These are phyloP conservation scores for Callosobruchus maculatus DNA, from an alignment of 2,888 invertebrate genomes.

Conservation along the genomic window DNA sequence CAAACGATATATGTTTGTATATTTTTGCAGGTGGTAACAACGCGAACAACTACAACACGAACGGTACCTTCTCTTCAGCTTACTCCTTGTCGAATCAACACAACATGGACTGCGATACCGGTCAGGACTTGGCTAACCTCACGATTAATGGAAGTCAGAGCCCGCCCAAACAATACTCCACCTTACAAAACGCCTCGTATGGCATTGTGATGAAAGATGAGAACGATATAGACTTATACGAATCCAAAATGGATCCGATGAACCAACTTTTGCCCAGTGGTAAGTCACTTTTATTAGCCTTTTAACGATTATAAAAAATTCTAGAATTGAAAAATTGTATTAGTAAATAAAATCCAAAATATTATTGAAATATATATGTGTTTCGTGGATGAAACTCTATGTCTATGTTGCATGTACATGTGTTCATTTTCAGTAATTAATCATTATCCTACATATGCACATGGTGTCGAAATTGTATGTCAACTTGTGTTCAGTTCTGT, in stretches of 20 bases:
- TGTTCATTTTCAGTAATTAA: too few species aligned
- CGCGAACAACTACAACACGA: slow-evolving; percentile 64
- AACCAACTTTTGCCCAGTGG: slow-evolving; percentile 57
- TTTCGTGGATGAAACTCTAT: too few species aligned
- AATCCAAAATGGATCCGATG: slow-evolving; percentile 67
- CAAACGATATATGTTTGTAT: too few species aligned
- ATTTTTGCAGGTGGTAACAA: slow-evolving; percentile 57
- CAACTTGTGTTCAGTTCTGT: too few species aligned
- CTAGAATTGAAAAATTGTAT: too few species aligned
- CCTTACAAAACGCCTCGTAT: slow-evolving; percentile 78
- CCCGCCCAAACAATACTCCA: slow-evolving; percentile 63
- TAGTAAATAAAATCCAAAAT: too few species aligned
- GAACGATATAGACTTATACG: slow-evolving; percentile 71
- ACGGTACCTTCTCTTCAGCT: slow-evolving; percentile 61
- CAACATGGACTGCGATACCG: slow-evolving; percentile 74
- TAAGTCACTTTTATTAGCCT: background rate
- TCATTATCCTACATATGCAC: too few species aligned
- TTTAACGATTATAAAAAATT: too few species aligned
- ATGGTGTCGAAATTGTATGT: too few species aligned
- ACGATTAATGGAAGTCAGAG: slow-evolving; percentile 52
- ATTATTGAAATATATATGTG: too few species aligned
- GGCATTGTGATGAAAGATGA: slow-evolving; percentile 69
- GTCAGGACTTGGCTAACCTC: slow-evolving; percentile 56
- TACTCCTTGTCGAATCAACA: slow-evolving; percentile 67
- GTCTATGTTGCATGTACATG: too few species aligned